Base-by-base conservation (phyloP, 1,140 invertebrate species). In the Drosophila paulistorum region DNA sequence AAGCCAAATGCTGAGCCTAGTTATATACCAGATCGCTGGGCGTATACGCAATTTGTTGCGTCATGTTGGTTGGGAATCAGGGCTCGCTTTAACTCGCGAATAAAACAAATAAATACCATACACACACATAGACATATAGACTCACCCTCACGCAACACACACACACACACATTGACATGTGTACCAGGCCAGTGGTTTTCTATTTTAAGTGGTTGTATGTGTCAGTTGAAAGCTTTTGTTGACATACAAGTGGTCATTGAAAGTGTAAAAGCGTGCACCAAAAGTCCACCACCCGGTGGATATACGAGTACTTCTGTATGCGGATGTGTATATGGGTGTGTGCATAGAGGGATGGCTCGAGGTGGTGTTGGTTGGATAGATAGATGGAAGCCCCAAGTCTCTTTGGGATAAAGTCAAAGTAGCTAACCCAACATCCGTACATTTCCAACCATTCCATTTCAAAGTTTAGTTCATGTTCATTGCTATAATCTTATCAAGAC, bases 181-280 rank as follows among this genome's bases (percentile, higher is more conserved):
- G 51, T 55, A 30, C 61, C 58, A 65, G 79, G 72, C 39, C 83
- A 79, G 59, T 77, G 72, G 72, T 79, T 77, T 79, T 74, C 84
- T 83, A 77, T 89, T 89, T 80, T 87, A 87, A 87, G 83, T 87
- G 83, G 77, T 89, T 87, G 83, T 87, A 89, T 87, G 83, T 89
- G 84, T 82, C 83, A 83, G 83, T 74, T 80, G 83, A 89, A 89
- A 83, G 84, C 83, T 80, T 87, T 80, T 89, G 83, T 77, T 87
- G 84, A 89, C 83, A 89, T 89, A 80, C 83, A 83, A 87, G 83
- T 87, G 83, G 84, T 82, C 83, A 87, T 89, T 83, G 84, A 87
- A 69, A 83, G 84, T 87, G 83, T 89, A 86, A 83, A 87, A 77
- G 79, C 79, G 66, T 82, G 72, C 71, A 72, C 48, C 58, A 58